These are phyloP conservation scores for Thymelicus acteon DNA, from an alignment of 2,888 invertebrate species.

Conservation along the genomic window DNA sequence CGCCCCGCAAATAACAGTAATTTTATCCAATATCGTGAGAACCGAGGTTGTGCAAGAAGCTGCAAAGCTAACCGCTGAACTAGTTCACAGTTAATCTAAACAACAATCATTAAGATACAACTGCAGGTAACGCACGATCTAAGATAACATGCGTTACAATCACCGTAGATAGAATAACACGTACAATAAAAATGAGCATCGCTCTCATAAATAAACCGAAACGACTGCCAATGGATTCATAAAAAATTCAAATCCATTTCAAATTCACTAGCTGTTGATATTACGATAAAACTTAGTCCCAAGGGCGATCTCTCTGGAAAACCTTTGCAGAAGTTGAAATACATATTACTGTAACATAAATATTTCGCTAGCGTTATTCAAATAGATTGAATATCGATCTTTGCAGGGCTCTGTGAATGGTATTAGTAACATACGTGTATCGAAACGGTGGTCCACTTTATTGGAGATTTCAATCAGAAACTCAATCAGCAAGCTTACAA, in stretches of 20 bases:
- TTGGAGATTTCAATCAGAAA: conserved; percentile 66
- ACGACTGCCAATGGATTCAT: conserved; percentile 23
- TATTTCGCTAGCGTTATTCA: conserved; percentile 35
- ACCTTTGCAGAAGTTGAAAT: conserved; percentile 22
- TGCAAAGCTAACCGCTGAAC: conserved; percentile 61
- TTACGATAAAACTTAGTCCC: conserved; percentile 32
- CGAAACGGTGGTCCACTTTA: conserved; percentile 40
- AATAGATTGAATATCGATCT: conserved; percentile 38
- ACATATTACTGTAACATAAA: conserved; percentile 23
- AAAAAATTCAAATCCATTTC: conserved; percentile 32
- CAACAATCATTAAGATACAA: conserved; percentile 65
- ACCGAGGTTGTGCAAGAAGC: conserved; percentile 68
- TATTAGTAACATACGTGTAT: conserved; percentile 34
- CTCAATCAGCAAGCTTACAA: conserved; percentile 72
- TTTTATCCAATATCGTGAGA: conserved; percentile 82
- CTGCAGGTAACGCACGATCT: conserved; percentile 62
- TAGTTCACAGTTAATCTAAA: conserved; percentile 78
- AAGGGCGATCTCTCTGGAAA: conserved; percentile 20
- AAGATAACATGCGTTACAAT: conserved; percentile 33
- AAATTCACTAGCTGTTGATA: conserved; percentile 30
- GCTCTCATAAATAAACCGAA: conserved; percentile 20
- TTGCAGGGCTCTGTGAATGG: conserved; percentile 24
- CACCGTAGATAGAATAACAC: conserved; percentile 22
- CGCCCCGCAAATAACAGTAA: conserved; percentile 70
- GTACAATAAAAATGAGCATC: conserved; percentile 21